phyloP scores from a whole-genome alignment of 2,888 invertebrate species.

The Phyto melanocephala region DNA sequence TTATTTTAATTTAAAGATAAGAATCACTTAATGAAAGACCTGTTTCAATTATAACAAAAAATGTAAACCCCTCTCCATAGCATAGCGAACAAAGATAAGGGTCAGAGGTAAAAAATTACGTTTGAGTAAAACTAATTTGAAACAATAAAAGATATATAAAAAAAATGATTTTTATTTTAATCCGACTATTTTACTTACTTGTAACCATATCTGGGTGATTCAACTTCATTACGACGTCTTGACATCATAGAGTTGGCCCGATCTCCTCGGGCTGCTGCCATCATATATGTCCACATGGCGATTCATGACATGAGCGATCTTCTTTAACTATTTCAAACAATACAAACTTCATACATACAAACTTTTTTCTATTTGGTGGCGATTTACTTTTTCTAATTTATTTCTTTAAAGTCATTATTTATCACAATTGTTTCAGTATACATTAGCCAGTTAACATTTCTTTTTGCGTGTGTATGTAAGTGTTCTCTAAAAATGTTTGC shows the following conservation, averaged over 20 bases:
- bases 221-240: slow-evolving; percentile 76
- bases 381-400: background rate
- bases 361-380: slow-evolving; percentile 25
- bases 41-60: too few relatives aligned
- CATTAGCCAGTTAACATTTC: too few relatives aligned
- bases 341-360: slow-evolving; percentile 73
- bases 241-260: slow-evolving; percentile 80
- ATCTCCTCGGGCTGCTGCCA: slow-evolving; percentile 85
- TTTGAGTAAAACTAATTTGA: too few relatives aligned
- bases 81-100: too few relatives aligned
- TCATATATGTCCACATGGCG: slow-evolving; percentile 87
- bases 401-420: background rate
- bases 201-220: slow-evolving; percentile 78
- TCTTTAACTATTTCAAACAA: background rate
- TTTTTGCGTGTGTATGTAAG: too few relatives aligned
- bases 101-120: too few relatives aligned
- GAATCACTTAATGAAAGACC: too few relatives aligned
- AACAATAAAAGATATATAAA: too few relatives aligned
- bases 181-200: slow-evolving; percentile 75
- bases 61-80: too few relatives aligned
- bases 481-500: background rate
- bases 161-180: too few relatives aligned
- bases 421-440: too few relatives aligned
- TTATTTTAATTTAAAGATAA: too few relatives aligned
- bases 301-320: slow-evolving; percentile 73